Percentiles rank a stretch among this genome's conserved stretches.
These are phyloP conservation scores for Melanotaenia parkinsoni DNA, from an alignment of 2,797 vertebrate genomes.

Conservation along the genomic window DNA sequence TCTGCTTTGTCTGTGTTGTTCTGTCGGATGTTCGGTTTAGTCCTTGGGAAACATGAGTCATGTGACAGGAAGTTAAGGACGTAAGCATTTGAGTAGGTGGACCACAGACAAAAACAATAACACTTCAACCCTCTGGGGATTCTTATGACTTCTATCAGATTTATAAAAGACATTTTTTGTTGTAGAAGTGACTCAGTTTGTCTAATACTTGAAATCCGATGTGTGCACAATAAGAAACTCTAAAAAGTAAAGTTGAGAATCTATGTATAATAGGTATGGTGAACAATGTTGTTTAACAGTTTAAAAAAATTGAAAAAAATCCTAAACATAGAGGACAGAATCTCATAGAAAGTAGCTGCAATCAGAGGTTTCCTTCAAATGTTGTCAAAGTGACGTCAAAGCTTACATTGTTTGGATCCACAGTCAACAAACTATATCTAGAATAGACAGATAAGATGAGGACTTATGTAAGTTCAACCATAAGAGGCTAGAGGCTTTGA, in stretches of 20 bases:
- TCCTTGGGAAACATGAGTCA: slow-evolving; percentile 57
- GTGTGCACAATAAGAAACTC: background rate
- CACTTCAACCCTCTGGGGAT: slow-evolving; percentile 36
- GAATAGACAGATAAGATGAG: slow-evolving; percentile 1
- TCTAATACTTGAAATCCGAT: slow-evolving; percentile 5
- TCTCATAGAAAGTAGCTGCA: slow-evolving; percentile 8
- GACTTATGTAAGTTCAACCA: background rate
- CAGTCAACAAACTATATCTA: slow-evolving; percentile 1
- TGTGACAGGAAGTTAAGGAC: slow-evolving; percentile 76
- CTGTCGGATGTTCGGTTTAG: slow-evolving; percentile 41
- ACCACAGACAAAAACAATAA: slow-evolving; percentile 66
- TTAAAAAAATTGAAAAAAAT: slow-evolving; percentile 11
- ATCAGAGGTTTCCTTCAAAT: slow-evolving; percentile 17
- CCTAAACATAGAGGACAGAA: background rate
- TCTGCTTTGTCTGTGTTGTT: background rate
- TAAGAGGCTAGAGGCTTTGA: background rate
- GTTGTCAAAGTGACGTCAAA: slow-evolving; percentile 19
- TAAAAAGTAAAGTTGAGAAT: background rate
- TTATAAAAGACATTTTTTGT: slow-evolving; percentile 40
- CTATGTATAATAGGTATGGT: background rate
- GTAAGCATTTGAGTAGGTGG: slow-evolving; percentile 36
- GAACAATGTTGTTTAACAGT: slow-evolving; percentile 3
- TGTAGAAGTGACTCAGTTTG: slow-evolving; percentile 31
- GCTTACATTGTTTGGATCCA: slow-evolving; percentile 11
- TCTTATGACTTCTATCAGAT: slow-evolving; percentile 52